A percentile compares a stretch with the other conserved stretches of the same genome.
These are phyloP conservation scores for Cheirogaleus medius DNA, from an alignment of 2,113 vertebrate species.

Conservation along the genomic window DNA sequence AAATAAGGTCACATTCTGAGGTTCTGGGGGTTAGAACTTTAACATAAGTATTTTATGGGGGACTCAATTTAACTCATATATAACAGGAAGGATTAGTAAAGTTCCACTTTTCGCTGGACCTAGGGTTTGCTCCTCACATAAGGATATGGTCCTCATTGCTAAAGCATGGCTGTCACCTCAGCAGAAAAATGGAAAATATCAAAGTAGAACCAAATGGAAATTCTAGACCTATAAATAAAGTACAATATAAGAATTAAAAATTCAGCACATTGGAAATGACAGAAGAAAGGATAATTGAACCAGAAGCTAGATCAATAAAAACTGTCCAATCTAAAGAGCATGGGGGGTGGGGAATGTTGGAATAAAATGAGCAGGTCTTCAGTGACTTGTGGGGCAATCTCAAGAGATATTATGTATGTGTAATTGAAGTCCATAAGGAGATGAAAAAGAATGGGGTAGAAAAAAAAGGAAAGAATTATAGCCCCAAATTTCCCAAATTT, in stretches of 20 bases:
- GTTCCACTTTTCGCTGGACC: background rate
- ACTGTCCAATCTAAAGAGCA: background rate
- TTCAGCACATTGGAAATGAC: background rate
- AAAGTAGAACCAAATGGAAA: background rate
- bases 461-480: background rate
- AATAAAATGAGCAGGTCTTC: background rate
- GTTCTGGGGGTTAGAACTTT: too few species aligned
- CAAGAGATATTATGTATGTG: background rate
- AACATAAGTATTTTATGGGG: too few species aligned
- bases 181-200: background rate
- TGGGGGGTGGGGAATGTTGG: background rate
- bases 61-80: background rate
- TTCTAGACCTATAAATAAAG: background rate
- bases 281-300: background rate
- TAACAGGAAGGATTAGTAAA: background rate
- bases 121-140: background rate
- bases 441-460: background rate
- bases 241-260: background rate
- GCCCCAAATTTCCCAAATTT: background rate
- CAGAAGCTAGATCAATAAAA: background rate
- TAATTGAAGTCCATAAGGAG: background rate
- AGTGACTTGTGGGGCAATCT: background rate
- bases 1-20: too few species aligned
- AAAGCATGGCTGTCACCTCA: background rate
- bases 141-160: background rate